Evolutionary conservation across 2,113 vertebrate genomes (phyloP).

Genomic region (Channa argus): DNA sequence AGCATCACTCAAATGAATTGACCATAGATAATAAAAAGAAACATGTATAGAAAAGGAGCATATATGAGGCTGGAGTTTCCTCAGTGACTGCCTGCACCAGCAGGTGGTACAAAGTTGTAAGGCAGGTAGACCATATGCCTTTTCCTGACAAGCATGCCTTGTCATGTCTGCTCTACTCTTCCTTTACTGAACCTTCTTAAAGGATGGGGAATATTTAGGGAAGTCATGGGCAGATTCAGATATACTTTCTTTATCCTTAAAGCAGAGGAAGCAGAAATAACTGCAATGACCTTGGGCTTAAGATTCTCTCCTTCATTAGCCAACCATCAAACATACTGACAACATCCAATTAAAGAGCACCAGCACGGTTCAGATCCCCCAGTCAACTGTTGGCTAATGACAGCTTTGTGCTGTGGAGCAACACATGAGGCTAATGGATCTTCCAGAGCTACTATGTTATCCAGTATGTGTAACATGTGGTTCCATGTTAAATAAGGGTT

Average conservation of each 20-base stretch:
- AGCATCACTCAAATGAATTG: conserved; percentile 27
- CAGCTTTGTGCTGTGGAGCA: conserved; percentile 47
- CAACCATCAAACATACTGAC: conserved; percentile 55
- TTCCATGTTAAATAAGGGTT: conserved; percentile 55
- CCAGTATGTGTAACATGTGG: conserved; percentile 60
- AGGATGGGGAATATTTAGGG: not conserved
- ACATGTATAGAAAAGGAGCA: conserved; percentile 43
- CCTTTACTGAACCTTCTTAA: conserved; percentile 10
- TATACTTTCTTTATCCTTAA: conserved; percentile 17
- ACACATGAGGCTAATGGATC: conserved; percentile 62
- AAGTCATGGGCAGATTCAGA: conserved; percentile 26
- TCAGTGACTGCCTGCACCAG: conserved; percentile 21
- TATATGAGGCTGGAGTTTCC: conserved; percentile 46
- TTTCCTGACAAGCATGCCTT: conserved; percentile 23
- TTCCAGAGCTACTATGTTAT: conserved; percentile 54
- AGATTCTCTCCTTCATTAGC: conserved; percentile 54
- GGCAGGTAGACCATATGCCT: conserved; percentile 44
- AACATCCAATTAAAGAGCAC: conserved; percentile 65
- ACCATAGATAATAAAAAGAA: conserved; percentile 55
- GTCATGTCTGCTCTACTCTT: conserved; percentile 34
- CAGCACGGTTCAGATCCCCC: conserved; percentile 46
- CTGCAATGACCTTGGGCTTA: conserved; percentile 47
- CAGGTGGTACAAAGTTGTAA: conserved; percentile 41
- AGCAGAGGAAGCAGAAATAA: conserved; percentile 13
- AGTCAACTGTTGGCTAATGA: conserved; percentile 52